These are phyloP conservation scores for Arctia plantaginis DNA, from an alignment of 2,888 invertebrate genomes.

Conservation along the genomic window DNA sequence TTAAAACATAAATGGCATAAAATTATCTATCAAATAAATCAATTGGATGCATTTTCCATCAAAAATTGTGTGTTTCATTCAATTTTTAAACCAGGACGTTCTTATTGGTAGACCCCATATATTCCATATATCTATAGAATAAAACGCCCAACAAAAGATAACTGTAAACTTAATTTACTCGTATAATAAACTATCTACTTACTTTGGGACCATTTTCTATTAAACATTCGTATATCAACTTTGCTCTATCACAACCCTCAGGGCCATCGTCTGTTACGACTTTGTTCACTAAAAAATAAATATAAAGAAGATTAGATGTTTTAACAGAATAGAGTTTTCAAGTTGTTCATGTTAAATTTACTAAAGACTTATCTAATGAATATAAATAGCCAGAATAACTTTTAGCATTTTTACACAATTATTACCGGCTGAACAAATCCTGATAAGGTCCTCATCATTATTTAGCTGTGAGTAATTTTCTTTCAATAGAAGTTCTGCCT, in stretches of 20 bases:
- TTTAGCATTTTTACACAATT: not conserved
- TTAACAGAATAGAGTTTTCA: too few species aligned
- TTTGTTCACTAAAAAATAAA: not conserved
- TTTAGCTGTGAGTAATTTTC: not conserved
- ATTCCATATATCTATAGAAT: too few species aligned
- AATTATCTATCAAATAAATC: too few species aligned
- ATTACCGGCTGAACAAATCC: not conserved
- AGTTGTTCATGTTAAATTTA: too few species aligned
- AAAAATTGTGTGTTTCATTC: too few species aligned
- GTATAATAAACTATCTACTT: not conserved
- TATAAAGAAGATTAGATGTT: not conserved
- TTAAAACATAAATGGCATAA: too few species aligned
- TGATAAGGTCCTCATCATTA: not conserved
- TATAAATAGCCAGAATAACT: too few species aligned
- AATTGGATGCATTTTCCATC: too few species aligned
- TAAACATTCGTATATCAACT: not conserved
- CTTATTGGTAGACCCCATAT: too few species aligned
- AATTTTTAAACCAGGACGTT: too few species aligned
- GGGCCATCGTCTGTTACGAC: not conserved
- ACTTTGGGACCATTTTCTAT: conserved; percentile 3
- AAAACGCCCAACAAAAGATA: not conserved
- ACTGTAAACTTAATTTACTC: not conserved
- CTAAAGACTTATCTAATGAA: too few species aligned
- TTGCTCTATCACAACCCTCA: conserved; percentile 5
- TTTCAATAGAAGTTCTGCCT: not conserved